Conservation (phyloP, 2,113 vertebrate genomes). For the Pterocles gutturalis region DNA sequence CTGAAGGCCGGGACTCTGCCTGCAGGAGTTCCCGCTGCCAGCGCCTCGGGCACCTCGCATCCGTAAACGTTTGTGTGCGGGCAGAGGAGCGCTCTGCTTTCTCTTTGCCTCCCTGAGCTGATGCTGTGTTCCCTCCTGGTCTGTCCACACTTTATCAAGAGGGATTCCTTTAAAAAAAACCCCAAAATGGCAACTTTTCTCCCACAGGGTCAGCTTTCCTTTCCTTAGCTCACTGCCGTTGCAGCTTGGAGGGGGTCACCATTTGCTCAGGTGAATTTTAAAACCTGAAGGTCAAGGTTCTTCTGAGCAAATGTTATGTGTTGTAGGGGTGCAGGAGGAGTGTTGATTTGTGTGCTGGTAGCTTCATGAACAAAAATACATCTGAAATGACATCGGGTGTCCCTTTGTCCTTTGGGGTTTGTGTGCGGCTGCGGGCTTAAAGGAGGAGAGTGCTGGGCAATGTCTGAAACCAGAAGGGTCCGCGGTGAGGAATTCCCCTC, state of each 20-base stretch:
- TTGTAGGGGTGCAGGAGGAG: not conserved
- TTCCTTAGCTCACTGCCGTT: not conserved
- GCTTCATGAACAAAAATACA: not conserved
- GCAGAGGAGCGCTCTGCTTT: not conserved
- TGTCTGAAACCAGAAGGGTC: not conserved
- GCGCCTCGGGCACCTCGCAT: rapidly evolving
- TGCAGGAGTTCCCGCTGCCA: too few species aligned
- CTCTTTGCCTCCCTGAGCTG: not conserved
- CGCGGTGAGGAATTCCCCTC: not conserved
- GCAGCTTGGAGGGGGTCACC: not conserved
- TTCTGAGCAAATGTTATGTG: not conserved
- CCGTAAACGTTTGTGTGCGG: rapidly evolving
- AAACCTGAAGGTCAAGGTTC: not conserved
- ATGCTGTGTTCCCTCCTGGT: not conserved
- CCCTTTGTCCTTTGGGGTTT: not conserved
- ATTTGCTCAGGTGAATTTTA: not conserved
- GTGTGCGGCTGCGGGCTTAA: rapidly evolving
- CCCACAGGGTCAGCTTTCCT: rapidly evolving
- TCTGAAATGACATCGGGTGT: too few species aligned
- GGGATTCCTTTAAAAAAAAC: not conserved
- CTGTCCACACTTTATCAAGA: not conserved
- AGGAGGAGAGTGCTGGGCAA: not conserved
- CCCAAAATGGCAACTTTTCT: not conserved
- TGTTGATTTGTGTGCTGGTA: not conserved
- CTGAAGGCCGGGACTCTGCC: not conserved